Base-by-base conservation (phyloP, 2,888 invertebrate genomes). In the Drosophila ezoana region DNA sequence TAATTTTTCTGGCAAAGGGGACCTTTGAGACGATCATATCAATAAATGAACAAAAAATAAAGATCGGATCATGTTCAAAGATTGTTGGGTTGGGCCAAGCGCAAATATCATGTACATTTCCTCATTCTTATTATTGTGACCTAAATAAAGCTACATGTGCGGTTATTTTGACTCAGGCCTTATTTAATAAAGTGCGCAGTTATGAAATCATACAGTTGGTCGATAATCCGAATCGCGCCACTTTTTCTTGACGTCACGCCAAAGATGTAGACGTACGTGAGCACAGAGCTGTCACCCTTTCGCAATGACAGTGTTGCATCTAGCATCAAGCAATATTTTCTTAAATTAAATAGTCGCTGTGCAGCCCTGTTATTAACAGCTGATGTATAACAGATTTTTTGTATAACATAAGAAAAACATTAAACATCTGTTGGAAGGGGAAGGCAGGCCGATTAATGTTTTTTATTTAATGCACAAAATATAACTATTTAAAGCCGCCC, bases 221-320 rank as follows among this genome's bases (percentile, higher is more conserved):
- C 33, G 45, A 43, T 33, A 44, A 49, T 49, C 10, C 23, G 35
- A 65, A 75, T 75, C 75, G 45, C 71, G 66, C 75, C 75, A 75
- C 59, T 43, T 62, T 57, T 10, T 4, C 13, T 14, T 75, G 75
- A 75, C 66, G 70, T 73, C 68, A 67, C 4, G 8, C 3, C 14
- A 13, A 1, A 32, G 35, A 16, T 10, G 6, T 23, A 16, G 16
- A 20, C 13, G 8, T 13, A n/a, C 4, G n/a, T 23, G 9, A 16
- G 2, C 32, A 9, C 23, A 62, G 54, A 38, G 69, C 0, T 69
- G 62, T 10, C 62, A 69, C 4, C 40, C 3, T 28, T 11, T 16
- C 5, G 2, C 8, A 44, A 47, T 16, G 13, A 9, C 2, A 1
- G 1, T 8, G n/a, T 13, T 33, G 16, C 16, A 32, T n/a, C 13